Percentiles rank a stretch among this genome's conserved stretches.
phyloP scores from a whole-genome alignment of 23 tunicate species.

The Styela plicata region DNA sequence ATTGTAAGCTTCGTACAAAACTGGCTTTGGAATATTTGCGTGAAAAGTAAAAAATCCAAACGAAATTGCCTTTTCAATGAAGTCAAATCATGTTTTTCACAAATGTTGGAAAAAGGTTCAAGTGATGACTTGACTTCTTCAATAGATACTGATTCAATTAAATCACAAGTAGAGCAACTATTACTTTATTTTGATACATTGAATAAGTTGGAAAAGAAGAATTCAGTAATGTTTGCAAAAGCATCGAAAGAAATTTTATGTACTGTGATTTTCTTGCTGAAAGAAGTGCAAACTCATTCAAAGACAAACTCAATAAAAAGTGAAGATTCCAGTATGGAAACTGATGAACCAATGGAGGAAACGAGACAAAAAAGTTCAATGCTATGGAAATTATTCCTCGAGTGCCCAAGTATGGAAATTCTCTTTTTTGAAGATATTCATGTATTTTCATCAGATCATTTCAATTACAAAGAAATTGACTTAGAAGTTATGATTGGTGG shows the following conservation, averaged over 20 bases:
- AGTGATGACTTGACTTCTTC: too few species aligned
- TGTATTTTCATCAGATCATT: neutral
- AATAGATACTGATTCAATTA: too few species aligned
- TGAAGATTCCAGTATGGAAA: too few species aligned
- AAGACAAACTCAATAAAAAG: too few species aligned
- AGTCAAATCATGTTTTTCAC: neutral
- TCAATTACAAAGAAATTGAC: neutral
- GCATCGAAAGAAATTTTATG: neutral
- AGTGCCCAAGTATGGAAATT: neutral
- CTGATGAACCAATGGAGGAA: too few species aligned
- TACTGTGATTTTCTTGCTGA: neutral
- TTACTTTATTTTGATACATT: neutral
- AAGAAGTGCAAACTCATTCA: too few species aligned
- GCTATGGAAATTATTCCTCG: neutral
- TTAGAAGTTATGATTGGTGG: neutral
- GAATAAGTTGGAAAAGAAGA: neutral
- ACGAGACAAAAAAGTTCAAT: too few species aligned
- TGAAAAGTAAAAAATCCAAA: neutral
- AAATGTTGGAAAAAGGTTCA: neutral
- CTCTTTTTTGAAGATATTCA: neutral
- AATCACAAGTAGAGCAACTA: neutral
- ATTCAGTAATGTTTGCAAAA: neutral
- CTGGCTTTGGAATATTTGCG: slow-evolving; percentile 2
- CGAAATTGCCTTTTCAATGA: neutral
- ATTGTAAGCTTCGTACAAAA: neutral